Evolutionary conservation across 1,140 invertebrate genomes (phyloP).

Genomic region (Drosophila persimilis): DNA sequence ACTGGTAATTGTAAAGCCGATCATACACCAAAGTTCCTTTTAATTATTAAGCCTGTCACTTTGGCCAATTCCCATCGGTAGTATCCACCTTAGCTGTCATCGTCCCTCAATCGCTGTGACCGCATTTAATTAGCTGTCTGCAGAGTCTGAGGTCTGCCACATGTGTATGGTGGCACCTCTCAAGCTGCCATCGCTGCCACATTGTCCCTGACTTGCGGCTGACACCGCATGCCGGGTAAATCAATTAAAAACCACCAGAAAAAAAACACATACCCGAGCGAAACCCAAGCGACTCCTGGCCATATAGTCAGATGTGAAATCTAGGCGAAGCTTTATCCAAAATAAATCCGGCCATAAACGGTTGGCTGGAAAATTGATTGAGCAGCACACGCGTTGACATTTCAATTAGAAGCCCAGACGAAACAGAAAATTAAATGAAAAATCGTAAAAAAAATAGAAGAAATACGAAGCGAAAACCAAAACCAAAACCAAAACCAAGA

Average conservation of each 20-base stretch:
- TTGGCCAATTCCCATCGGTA: not conserved
- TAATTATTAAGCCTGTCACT: conserved; percentile 10
- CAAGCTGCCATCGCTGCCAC: conserved; percentile 39
- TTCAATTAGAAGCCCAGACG: conserved; percentile 58
- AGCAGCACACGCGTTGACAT: conserved; percentile 61
- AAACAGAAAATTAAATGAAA: conserved; percentile 9
- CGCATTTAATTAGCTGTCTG: conserved; percentile 52
- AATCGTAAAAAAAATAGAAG: too few species aligned
- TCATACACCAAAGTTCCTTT: not conserved
- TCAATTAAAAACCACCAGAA: conserved; percentile 47
- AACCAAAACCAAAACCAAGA: conserved; percentile 10
- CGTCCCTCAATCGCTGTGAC: conserved; percentile 5
- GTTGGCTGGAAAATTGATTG: conserved; percentile 53
- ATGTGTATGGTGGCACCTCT: conserved; percentile 26
- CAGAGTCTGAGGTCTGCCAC: conserved; percentile 29
- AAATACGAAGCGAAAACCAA: not conserved
- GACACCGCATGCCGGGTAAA: conserved; percentile 48
- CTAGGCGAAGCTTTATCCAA: conserved; percentile 41
- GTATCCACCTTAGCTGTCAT: conserved; percentile 16
- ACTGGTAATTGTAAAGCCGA: not conserved
- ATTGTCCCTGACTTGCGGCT: conserved; percentile 46
- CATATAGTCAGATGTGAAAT: conserved; percentile 46
- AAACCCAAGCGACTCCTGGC: conserved; percentile 24
- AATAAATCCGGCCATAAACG: conserved; percentile 43
- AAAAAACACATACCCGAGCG: not conserved